Evolutionary conservation across 2,888 invertebrate genomes (phyloP).

Genomic region (Pyrrhosoma nymphula): DNA sequence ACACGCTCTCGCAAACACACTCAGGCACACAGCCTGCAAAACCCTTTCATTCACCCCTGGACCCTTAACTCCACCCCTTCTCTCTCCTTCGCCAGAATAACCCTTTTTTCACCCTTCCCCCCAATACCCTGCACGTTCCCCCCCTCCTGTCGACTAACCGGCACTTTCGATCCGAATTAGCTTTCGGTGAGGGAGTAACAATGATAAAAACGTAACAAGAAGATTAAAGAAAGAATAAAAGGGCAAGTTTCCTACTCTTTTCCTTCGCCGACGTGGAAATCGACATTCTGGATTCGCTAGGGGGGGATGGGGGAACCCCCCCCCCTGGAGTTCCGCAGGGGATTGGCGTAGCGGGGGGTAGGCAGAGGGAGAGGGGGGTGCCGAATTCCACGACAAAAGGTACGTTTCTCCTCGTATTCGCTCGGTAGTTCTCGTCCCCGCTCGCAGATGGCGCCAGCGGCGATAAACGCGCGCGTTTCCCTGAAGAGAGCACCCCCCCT

Average conservation of each 20-base stretch:
- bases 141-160: not conserved
- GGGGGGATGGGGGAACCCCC: not conserved
- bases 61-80: not conserved
- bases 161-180: not conserved
- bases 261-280: not conserved
- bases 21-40: not conserved
- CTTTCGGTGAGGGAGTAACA: not conserved
- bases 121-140: not conserved
- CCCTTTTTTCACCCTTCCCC: not conserved
- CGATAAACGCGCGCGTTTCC: not conserved
- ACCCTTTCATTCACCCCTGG: not conserved
- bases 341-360: not conserved
- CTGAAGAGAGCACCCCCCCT: too few species aligned
- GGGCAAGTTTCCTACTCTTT: not conserved
- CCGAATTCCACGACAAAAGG: not conserved
- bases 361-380: not conserved
- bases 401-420: not conserved
- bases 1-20: not conserved
- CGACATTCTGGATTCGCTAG: not conserved
- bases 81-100: not conserved
- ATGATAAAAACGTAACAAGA: not conserved
- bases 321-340: not conserved
- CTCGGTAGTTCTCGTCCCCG: not conserved
- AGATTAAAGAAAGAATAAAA: not conserved
- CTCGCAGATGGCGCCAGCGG: constrained; percentile 2